Evolutionary conservation across 2,797 vertebrate species (phyloP), one percentile per base, ranked within the genome.

Genomic region (Borostomias antarcticus): DNA sequence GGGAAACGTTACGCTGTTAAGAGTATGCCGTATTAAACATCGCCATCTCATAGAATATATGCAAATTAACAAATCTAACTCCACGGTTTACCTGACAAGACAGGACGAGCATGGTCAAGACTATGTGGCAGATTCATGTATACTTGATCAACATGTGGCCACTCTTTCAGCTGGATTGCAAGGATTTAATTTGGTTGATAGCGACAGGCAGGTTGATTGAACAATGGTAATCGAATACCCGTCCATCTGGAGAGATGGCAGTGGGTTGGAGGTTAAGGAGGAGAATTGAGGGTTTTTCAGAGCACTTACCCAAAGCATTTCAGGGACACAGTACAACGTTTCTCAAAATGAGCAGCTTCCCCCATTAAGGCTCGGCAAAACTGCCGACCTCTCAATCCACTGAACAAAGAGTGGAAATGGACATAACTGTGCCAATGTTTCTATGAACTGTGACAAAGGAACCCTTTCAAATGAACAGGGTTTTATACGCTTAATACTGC

Each of bases 141-240:
- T n/a, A n/a, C n/a, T n/a, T n/a, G n/a, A n/a, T n/a, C n/a, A n/a
- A n/a, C n/a, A n/a, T n/a, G n/a, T n/a, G n/a, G n/a, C n/a, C n/a
- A n/a, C n/a, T n/a, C n/a, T n/a, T n/a, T n/a, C n/a, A n/a, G n/a
- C n/a, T n/a, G n/a, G n/a, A n/a, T n/a, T n/a, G n/a, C n/a, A n/a
- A n/a, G n/a, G n/a, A n/a, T 81, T 80, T 67, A 57, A 64, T 68
- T 73, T 60, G 26, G 7, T 11, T 11, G 13, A 37, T 77, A 64
- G 79, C 66, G 87, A 78, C 75, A 80, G 65, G 67, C 48, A 68
- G 78, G 71, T 70, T 51, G 53, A 79, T 65, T 72, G 66, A 84
- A 73, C 62, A 74, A 70, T 62, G 75, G 58, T 80, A 64, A 81
- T 69, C 72, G 69, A 57, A 66, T 74, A 74, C 66, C 67, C 15